Evolutionary conservation across 2,113 vertebrate genomes (phyloP).

Genomic region (Sinocyclocheilus maitianheensis): DNA sequence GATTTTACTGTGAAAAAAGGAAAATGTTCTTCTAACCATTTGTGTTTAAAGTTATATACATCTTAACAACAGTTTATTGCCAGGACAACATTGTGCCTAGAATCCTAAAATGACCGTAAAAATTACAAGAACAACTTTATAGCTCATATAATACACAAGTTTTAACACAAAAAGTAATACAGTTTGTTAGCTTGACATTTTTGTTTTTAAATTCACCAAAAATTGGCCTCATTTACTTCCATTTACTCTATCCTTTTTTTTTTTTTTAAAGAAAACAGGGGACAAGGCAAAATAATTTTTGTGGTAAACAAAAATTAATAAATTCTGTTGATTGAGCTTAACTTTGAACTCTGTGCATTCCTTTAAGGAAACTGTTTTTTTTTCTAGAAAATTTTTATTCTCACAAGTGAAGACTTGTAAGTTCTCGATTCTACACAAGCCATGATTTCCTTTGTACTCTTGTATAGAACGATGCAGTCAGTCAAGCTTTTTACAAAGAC

Average conservation of each 20-base stretch:
- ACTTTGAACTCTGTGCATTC: background rate
- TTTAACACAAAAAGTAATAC: background rate
- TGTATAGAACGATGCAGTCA: slow-evolving; percentile 49
- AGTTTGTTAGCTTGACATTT: background rate
- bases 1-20: background rate
- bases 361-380: background rate
- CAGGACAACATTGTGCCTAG: background rate
- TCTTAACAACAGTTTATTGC: background rate
- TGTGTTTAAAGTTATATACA: background rate
- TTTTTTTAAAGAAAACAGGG: too few species aligned
- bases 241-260: too few species aligned
- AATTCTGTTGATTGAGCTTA: background rate
- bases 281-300: too few species aligned
- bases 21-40: background rate
- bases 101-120: background rate
- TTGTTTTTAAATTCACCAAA: too few species aligned
- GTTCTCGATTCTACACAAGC: slow-evolving; percentile 46
- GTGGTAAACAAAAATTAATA: too few species aligned
- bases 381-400: slow-evolving; percentile 31
- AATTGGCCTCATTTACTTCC: too few species aligned
- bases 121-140: background rate
- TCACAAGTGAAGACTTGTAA: background rate
- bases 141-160: background rate
- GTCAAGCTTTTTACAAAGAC: slow-evolving; percentile 60
- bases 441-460: slow-evolving; percentile 33